These are phyloP conservation scores for Ormyrus thymus DNA, from an alignment of 2,888 invertebrate genomes.

Conservation along the genomic window DNA sequence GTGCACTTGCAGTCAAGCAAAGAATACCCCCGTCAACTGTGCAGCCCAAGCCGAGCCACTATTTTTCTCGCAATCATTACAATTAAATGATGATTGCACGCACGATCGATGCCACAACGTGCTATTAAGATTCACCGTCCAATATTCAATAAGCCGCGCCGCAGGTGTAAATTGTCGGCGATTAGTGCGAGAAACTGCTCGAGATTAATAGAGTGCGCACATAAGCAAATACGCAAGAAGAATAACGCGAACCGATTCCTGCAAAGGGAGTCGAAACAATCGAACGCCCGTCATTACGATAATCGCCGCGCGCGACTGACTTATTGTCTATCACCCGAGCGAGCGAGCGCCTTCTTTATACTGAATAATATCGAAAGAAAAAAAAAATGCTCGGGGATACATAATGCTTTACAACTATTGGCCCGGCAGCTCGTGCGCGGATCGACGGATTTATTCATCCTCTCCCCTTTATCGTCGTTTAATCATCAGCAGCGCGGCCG, in stretches of 20 bases:
- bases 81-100: too few species aligned
- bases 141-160: constrained; percentile 2
- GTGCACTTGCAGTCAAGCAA: too few species aligned
- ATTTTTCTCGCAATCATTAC: too few species aligned
- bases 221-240: not conserved
- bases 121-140: not conserved
- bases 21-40: too few species aligned
- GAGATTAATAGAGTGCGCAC: not conserved
- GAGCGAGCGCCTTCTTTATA: not conserved
- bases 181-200: not conserved
- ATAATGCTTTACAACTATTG: too few species aligned
- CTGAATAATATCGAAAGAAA: too few species aligned
- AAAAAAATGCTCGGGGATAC: too few species aligned
- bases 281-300: constrained; percentile 37
- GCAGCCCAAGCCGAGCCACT: too few species aligned
- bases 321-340: constrained; percentile 12
- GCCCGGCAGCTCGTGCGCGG: not conserved
- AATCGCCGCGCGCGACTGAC: constrained; percentile 2
- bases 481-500: constrained; percentile 56
- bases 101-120: not conserved
- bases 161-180: constrained; percentile 22
- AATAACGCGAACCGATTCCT: not conserved
- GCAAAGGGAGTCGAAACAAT: constrained; percentile 5
- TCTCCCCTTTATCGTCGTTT: constrained; percentile 54
- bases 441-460: constrained; percentile 21